phyloP scores from a whole-genome alignment of 2,797 vertebrate genomes.

The Urophycis tenuis region DNA sequence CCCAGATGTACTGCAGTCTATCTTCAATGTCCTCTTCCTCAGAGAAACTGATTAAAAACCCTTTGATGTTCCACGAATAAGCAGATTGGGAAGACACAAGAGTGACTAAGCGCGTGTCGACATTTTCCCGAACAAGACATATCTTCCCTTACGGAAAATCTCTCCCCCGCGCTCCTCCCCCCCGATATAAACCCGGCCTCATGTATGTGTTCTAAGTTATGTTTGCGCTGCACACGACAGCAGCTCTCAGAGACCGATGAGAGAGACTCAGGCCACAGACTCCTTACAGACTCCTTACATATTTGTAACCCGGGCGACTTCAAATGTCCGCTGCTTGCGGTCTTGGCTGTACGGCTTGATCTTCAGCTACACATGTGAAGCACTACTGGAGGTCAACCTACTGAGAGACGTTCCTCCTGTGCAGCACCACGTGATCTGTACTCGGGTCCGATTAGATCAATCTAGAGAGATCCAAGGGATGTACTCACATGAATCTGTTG shows the following conservation, averaged over 20 bases:
- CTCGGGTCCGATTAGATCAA: neutral
- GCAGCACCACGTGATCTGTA: neutral
- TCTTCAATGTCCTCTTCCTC: constrained; percentile 1
- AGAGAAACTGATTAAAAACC: constrained; percentile 8
- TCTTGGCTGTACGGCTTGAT: too few species aligned
- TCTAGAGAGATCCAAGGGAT: neutral
- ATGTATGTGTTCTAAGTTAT: neutral
- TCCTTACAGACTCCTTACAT: neutral
- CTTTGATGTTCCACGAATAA: constrained; percentile 34
- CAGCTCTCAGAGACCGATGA: neutral
- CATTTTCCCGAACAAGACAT: constrained; percentile 52
- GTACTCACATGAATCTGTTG: neutral
- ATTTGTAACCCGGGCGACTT: neutral
- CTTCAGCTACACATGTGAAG: neutral
- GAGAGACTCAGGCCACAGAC: neutral
- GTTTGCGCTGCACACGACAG: neutral
- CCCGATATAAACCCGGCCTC: neutral
- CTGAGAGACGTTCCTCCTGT: neutral
- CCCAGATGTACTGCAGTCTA: neutral
- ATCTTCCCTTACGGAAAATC: constrained; percentile 54
- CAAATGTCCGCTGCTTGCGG: too few species aligned
- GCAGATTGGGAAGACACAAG: constrained; percentile 46
- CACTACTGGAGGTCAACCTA: neutral
- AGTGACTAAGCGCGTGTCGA: constrained; percentile 51
- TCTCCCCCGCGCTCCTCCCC: constrained; percentile 3